A percentile compares a stretch with the other conserved stretches of the same genome.
These are phyloP conservation scores for Aelia acuminata DNA, from an alignment of 2,888 invertebrate genomes.

Conservation along the genomic window DNA sequence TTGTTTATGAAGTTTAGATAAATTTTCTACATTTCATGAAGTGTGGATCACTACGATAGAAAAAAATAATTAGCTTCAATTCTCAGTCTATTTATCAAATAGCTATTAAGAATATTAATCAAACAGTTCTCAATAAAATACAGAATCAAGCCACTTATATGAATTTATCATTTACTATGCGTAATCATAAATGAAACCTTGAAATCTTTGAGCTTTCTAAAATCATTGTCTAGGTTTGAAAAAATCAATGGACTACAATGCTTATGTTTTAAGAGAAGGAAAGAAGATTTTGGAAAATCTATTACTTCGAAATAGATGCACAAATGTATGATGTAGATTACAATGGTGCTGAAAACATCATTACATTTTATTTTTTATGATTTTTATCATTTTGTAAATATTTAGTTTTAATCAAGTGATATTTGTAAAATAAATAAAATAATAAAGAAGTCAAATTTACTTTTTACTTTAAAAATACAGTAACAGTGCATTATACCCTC, in stretches of 20 bases:
- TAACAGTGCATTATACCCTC: too few species aligned
- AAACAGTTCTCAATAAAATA: background rate
- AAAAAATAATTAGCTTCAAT: background rate
- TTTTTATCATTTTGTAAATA: slow-evolving; percentile 21
- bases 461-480: background rate
- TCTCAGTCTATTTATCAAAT: background rate
- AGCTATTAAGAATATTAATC: background rate
- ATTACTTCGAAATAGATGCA: background rate
- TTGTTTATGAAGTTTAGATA: too few species aligned
- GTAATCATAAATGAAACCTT: background rate
- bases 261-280: background rate
- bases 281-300: background rate
- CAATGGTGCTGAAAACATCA: background rate
- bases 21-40: background rate
- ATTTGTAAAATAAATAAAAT: slow-evolving; percentile 18
- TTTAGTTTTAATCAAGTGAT: background rate
- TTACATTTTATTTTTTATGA: background rate
- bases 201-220: background rate
- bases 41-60: background rate
- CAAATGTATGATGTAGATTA: slow-evolving; percentile 18
- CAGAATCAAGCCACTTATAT: background rate
- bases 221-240: background rate
- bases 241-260: background rate
- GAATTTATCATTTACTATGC: background rate
- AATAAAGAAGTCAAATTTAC: background rate